A percentile compares a stretch with the other conserved stretches of the same genome.
These are phyloP conservation scores for Nothocercus julius DNA, from an alignment of 2,113 vertebrate species.

Conservation along the genomic window DNA sequence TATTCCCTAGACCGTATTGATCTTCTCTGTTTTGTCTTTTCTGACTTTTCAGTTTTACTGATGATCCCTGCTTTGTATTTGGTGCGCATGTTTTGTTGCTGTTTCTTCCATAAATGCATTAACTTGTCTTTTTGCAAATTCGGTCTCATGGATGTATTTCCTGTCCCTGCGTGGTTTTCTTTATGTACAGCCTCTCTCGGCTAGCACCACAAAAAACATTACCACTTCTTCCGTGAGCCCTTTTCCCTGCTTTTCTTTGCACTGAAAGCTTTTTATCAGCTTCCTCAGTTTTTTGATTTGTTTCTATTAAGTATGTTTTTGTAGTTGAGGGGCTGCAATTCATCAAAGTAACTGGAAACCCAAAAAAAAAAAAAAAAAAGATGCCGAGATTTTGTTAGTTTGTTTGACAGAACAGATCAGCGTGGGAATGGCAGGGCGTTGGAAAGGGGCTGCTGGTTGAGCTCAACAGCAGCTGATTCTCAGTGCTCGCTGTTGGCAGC, in stretches of 20 bases:
- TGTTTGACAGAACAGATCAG: background rate
- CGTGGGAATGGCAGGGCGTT: background rate
- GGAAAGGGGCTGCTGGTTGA: background rate
- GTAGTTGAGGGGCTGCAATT: background rate
- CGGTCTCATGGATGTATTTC: slow-evolving; percentile 12
- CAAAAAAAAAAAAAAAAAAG: background rate
- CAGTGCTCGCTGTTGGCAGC: background rate
- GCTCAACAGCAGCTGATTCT: background rate
- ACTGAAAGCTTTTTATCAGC: slow-evolving; percentile 33
- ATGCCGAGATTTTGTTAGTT: slow-evolving; percentile 8
- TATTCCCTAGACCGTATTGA: background rate
- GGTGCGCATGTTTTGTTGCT: background rate
- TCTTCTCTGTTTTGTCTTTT: background rate
- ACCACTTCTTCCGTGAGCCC: background rate
- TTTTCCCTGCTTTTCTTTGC: slow-evolving; percentile 30
- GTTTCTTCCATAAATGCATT: slow-evolving; percentile 23
- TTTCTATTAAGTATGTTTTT: slow-evolving; percentile 47
- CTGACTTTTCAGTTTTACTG: background rate
- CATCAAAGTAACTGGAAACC: slow-evolving; percentile 11
- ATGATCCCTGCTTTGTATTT: background rate
- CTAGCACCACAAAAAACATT: slow-evolving; percentile 6
- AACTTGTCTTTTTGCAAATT: slow-evolving; percentile 32
- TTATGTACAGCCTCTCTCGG: background rate
- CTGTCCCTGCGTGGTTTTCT: background rate
- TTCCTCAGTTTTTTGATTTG: slow-evolving; percentile 44